Conservation (phyloP, 2,113 vertebrate species). For the Amblyornis subalaris region DNA sequence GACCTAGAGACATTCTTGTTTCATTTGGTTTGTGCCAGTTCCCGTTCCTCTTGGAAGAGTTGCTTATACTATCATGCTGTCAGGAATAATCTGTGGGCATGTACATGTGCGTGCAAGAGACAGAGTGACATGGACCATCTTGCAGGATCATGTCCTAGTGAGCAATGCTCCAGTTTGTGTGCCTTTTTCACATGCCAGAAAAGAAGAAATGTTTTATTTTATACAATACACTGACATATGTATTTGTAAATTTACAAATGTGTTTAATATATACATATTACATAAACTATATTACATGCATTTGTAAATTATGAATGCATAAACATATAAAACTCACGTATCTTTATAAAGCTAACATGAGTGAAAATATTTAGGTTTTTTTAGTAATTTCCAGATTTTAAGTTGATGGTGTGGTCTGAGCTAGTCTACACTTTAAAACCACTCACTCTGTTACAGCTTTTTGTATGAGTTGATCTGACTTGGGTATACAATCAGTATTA, state of each 20-base stretch:
- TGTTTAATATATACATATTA: not conserved
- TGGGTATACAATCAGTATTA: not conserved
- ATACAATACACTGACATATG: not conserved
- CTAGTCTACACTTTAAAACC: not conserved
- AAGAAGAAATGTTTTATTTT: not conserved
- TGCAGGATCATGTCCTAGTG: not conserved
- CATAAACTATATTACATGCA: not conserved
- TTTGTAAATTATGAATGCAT: not conserved
- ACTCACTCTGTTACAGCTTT: not conserved
- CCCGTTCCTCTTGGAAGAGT: not conserved
- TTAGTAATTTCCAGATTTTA: not conserved
- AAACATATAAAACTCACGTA: not conserved
- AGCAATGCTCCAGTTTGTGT: not conserved
- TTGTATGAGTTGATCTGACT: not conserved
- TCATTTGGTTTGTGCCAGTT: not conserved
- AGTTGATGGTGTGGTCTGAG: not conserved
- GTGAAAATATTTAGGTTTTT: not conserved
- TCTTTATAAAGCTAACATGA: not conserved
- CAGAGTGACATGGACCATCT: slow-evolving; percentile 5
- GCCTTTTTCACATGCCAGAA: not conserved
- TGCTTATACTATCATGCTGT: not conserved
- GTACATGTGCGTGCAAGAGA: rapidly evolving
- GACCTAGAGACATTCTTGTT: not conserved
- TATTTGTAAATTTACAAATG: not conserved
- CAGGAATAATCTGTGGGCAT: not conserved